phyloP scores from a whole-genome alignment of 2,113 vertebrate species.

The Ancistrus triradiatus region DNA sequence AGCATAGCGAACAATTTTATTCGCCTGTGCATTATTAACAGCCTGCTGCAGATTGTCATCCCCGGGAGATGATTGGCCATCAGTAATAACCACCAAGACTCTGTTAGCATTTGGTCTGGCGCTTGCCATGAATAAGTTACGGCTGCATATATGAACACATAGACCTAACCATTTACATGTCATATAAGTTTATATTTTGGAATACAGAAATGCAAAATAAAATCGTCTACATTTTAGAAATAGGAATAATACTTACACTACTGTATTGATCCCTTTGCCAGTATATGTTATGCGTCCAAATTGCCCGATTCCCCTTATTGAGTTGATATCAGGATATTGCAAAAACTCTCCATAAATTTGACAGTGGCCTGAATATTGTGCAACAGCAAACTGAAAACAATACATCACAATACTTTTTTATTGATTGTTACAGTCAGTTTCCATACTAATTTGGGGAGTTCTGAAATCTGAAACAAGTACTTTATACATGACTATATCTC shows the following conservation, averaged over 20 bases:
- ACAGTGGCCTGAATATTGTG: neutral
- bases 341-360: constrained; percentile 30
- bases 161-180: no score
- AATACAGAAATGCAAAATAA: neutral
- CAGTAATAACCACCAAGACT: constrained; percentile 67
- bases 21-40: fast-evolving
- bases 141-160: constrained; percentile 29
- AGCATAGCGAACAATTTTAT: constrained; percentile 57
- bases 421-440: no score
- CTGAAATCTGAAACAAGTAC: no score
- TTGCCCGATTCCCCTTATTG: neutral
- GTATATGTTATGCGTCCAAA: fast-evolving
- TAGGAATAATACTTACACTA: constrained; percentile 57
- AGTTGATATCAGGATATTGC: fast-evolving
- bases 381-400: constrained; percentile 63
- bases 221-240: neutral
- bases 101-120: constrained; percentile 50
- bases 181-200: neutral
- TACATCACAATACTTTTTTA: neutral
- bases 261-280: constrained; percentile 32
- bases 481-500: no score
- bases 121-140: constrained; percentile 35
- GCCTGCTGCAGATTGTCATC: fast-evolving
- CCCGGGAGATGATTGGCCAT: constrained; percentile 47
- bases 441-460: no score